phyloP scores from a whole-genome alignment of 2,888 invertebrate species.

The Muschampia plurimacula region DNA sequence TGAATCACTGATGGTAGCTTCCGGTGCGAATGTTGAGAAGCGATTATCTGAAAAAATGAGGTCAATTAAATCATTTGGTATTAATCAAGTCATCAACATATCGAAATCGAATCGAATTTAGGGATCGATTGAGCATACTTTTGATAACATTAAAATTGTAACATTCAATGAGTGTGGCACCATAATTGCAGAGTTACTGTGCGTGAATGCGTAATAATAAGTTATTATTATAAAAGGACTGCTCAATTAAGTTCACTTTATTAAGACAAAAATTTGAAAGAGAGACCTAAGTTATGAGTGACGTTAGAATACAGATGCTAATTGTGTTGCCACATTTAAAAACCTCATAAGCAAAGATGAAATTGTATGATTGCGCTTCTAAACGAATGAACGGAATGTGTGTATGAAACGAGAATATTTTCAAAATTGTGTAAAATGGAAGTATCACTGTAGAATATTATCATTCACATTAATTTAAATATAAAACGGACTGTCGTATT shows the following conservation, averaged over 20 bases:
- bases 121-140: conserved; percentile 23
- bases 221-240: not conserved
- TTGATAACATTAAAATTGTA: conserved; percentile 19
- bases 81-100: conserved; percentile 53
- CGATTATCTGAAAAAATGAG: conserved; percentile 48
- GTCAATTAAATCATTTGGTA: conserved; percentile 58
- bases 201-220: not conserved
- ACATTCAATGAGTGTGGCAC: conserved; percentile 12
- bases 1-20: conserved; percentile 32
- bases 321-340: conserved; percentile 18
- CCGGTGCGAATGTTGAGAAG: conserved; percentile 35
- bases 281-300: no score
- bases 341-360: not conserved
- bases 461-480: conserved; percentile 45
- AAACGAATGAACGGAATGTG: conserved; percentile 24
- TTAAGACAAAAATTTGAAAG: not conserved
- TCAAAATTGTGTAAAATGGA: conserved; percentile 35
- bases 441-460: conserved; percentile 33
- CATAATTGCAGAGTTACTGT: not conserved
- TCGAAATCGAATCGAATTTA: conserved; percentile 44
- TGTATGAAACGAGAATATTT: conserved; percentile 11
- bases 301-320: not conserved
- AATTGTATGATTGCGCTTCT: conserved; percentile 33
- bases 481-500: conserved; percentile 52
- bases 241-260: not conserved